Evolutionary conservation across 1,140 invertebrate genomes (phyloP).

Genomic region (Heliconius himera): DNA sequence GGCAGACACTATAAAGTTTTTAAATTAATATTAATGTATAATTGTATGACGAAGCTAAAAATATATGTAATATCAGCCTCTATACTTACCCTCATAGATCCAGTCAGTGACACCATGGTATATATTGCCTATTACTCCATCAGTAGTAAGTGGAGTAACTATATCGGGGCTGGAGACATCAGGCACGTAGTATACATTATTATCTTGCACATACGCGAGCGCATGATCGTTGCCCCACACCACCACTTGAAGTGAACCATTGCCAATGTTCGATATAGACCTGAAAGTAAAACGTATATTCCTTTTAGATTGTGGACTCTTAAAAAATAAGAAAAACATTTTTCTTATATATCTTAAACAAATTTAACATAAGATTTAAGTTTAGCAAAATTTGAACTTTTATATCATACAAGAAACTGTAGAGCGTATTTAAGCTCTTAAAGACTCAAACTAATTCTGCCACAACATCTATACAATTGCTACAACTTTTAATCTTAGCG

Average conservation of each 20-base stretch:
- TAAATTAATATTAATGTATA: too few species aligned
- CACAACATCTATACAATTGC: neutral
- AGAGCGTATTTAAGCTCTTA: neutral
- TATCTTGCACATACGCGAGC: constrained; percentile 89
- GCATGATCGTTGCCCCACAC: constrained; percentile 86
- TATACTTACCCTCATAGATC: constrained; percentile 85
- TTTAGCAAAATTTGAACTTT: neutral
- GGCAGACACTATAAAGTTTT: too few species aligned
- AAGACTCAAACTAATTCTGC: neutral
- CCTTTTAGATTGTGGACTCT: neutral
- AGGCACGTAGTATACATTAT: constrained; percentile 89
- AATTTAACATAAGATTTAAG: neutral
- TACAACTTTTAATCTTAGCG: neutral
- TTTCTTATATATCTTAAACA: neutral
- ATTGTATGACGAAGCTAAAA: too few species aligned
- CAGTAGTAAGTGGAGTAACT: constrained; percentile 82
- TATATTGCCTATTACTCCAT: constrained; percentile 84
- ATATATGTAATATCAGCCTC: too few species aligned
- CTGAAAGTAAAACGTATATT: constrained; percentile 41
- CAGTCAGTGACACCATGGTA: constrained; percentile 91
- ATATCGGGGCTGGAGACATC: constrained; percentile 72
- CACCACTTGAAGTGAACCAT: constrained; percentile 84
- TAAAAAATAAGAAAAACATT: too few species aligned
- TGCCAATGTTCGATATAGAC: constrained; percentile 71
- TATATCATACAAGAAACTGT: neutral